Evolutionary conservation across 2,113 vertebrate species (phyloP).

Genomic region (Melanostigma gelatinosum): DNA sequence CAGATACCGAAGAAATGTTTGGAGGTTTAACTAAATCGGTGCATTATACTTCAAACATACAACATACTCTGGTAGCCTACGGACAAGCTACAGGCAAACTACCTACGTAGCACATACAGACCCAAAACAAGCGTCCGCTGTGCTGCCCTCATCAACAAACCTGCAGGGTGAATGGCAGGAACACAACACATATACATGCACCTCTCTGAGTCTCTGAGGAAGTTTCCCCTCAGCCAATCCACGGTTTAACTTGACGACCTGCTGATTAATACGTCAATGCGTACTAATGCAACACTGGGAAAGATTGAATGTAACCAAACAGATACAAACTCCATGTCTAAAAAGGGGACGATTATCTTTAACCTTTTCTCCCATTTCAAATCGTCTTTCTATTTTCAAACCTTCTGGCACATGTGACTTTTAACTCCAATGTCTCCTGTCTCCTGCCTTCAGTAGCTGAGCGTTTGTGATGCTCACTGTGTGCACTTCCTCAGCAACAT

Average conservation of each 20-base stretch:
- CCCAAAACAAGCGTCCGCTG: background rate
- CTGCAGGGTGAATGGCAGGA: background rate
- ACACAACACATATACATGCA: background rate
- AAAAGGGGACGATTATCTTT: background rate
- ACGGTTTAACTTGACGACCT: background rate
- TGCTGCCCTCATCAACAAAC: background rate
- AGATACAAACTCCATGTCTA: background rate
- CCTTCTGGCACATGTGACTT: background rate
- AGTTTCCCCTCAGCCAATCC: background rate
- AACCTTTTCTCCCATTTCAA: background rate
- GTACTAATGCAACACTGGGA: too few species aligned
- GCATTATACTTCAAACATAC: background rate
- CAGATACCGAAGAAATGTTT: background rate
- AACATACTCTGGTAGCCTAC: background rate
- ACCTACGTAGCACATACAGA: background rate
- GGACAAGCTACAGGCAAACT: background rate
- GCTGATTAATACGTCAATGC: background rate
- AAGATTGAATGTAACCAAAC: background rate
- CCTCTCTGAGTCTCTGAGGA: background rate
- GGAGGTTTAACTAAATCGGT: background rate
- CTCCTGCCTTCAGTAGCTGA: background rate
- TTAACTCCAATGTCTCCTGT: background rate
- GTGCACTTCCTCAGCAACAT: background rate
- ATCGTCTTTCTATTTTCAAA: background rate
- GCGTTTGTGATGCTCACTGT: conserved; percentile 16